A percentile compares a stretch with the other conserved stretches of the same genome.
phyloP scores from a whole-genome alignment of 1,140 invertebrate species.

The Cydia strobilella region DNA sequence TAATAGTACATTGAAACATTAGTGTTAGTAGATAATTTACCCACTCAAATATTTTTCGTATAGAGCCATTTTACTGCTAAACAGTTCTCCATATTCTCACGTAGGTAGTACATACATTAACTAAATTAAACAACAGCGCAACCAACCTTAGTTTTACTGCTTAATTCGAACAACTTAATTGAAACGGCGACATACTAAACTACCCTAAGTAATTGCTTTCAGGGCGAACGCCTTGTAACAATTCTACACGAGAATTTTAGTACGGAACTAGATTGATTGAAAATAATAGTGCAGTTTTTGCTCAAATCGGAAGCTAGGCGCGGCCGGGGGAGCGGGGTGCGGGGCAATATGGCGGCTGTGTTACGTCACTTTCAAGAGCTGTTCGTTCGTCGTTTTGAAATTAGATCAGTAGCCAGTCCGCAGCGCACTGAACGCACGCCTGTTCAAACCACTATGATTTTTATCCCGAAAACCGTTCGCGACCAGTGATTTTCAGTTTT shows the following conservation, averaged over 20 bases:
- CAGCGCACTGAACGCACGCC: slow-evolving; percentile 45
- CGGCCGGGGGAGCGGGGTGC: slow-evolving; percentile 46
- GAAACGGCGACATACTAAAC: slow-evolving; percentile 22
- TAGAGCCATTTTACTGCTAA: not conserved
- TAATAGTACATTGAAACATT: too few relatives aligned
- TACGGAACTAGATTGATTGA: slow-evolving; percentile 63
- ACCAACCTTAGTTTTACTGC: slow-evolving; percentile 12
- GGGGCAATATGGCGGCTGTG: slow-evolving; percentile 62
- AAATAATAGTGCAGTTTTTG: slow-evolving; percentile 67
- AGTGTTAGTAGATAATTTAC: not conserved
- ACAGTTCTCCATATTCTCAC: not conserved
- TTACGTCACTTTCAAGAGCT: slow-evolving; percentile 73
- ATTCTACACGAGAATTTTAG: not conserved
- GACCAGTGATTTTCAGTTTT: slow-evolving; percentile 40
- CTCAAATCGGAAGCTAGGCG: slow-evolving; percentile 60
- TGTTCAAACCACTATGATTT: not conserved
- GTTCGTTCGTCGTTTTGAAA: slow-evolving; percentile 59
- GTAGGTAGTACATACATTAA: slow-evolving; percentile 16
- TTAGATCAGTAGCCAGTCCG: slow-evolving; percentile 71
- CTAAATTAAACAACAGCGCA: slow-evolving; percentile 21
- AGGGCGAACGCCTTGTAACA: not conserved
- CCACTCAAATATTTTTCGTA: not conserved
- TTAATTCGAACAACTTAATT: slow-evolving; percentile 1
- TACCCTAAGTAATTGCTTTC: slow-evolving; percentile 24
- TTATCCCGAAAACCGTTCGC: slow-evolving; percentile 35